Conservation (phyloP, 92 coral and sea anemone species). For the Epizoanthus fatuus region DNA sequence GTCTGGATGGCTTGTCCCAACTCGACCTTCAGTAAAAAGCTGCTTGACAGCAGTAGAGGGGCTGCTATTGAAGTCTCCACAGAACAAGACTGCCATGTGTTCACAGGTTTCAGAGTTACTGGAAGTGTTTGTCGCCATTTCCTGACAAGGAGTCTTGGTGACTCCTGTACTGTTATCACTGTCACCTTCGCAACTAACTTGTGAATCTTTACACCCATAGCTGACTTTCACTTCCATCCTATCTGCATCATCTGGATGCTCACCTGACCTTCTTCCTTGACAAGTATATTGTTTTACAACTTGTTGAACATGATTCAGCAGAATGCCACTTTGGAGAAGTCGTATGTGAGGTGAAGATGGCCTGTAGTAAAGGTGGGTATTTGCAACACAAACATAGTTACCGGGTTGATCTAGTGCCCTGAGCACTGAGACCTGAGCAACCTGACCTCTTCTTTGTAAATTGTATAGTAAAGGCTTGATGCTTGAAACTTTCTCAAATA, state of each 20-base stretch:
- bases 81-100: constrained; percentile 82
- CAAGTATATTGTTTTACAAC: constrained; percentile 52
- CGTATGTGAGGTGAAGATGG: constrained; percentile 93
- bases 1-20: constrained; percentile 77
- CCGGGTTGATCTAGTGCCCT: constrained; percentile 54
- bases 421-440: constrained; percentile 83
- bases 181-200: neutral
- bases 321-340: constrained; percentile 79
- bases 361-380: constrained; percentile 90
- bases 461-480: constrained; percentile 73
- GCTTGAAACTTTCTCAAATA: constrained; percentile 76
- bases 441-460: constrained; percentile 74
- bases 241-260: neutral
- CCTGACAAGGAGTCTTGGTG: neutral
- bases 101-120: neutral
- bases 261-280: neutral
- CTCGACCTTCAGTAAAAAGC: constrained; percentile 69
- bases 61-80: constrained; percentile 95
- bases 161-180: neutral
- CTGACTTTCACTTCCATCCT: neutral
- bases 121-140: neutral
- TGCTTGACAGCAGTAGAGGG: constrained; percentile 82
- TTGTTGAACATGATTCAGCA: constrained; percentile 75
- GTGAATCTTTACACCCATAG: neutral
- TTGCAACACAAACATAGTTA: constrained; percentile 78